Evolutionary conservation across 2,113 vertebrate genomes (phyloP), one percentile per base, ranked within the genome.

Genomic region (Cyanoramphus novaezelandiae): DNA sequence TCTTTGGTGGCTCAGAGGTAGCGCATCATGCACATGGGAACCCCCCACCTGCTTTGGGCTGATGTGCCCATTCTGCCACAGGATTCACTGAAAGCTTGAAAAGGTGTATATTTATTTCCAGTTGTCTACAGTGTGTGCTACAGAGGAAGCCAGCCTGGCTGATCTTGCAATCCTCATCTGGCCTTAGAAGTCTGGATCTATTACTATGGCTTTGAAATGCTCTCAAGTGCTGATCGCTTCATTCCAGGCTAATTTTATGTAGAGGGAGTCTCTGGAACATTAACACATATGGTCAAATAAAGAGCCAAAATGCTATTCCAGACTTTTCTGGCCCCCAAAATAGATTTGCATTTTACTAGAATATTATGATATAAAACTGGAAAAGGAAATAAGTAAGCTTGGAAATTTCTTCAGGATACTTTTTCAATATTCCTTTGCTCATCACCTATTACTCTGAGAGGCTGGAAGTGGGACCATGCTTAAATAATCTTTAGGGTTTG

Each of bases 301-400:
- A 79, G 57, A 93, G 80, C 74, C 81, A 92, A 82, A 96, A 92
- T 92, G 43, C 53, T 92, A 82, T 91, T 96, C 86, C 86, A 96
- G 91, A 84, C 47, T 64, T 17, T 86, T 23, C 62, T 44, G 57
- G 62, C 74, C 93, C 62, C 35, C 39, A 92, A 92, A 97, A 92
- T 75, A 92, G 77, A 95, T 63, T 91, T 14, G 35, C 31, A 29
- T 75, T 93, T 93, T 91, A 94, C 78, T 82, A 50, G 52, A 77
- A 13, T 85, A 27, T 77, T 69, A 65, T 21, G 31, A 69, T 85
- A 80, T 49, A 59, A 72, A 90, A 47, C 25, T 65, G 53, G 65
- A 77, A 88, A 79, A 95, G 92, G 91, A 94, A 95, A 63, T 46
- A 80, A 90, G 37, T 24, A 50, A 86, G 78, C 4, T 13, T 24